Evolutionary conservation across 2,797 vertebrate genomes (phyloP).

Genomic region (Sebastiscus tertius): DNA sequence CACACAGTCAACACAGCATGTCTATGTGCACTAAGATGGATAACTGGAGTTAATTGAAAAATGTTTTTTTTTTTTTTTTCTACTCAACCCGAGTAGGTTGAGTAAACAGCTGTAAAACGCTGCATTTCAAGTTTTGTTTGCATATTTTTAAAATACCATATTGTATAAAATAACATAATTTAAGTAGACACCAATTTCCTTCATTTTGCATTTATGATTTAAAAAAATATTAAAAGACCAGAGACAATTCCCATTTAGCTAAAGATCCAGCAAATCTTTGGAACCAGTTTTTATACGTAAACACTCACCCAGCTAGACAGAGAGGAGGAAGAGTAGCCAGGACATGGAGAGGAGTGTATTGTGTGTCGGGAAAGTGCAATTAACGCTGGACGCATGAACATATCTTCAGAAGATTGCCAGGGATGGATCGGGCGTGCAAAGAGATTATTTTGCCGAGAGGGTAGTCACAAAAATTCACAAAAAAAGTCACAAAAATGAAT

Average conservation of each 20-base stretch:
- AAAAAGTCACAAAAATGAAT: too few species aligned
- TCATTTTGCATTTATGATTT: not conserved
- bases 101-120: not conserved
- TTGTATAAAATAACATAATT: not conserved
- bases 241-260: not conserved
- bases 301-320: accelerated
- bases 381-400: not conserved
- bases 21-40: not conserved
- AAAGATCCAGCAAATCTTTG: not conserved
- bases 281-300: not conserved
- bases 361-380: not conserved
- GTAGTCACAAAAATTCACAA: too few species aligned
- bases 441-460: too few species aligned
- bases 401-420: not conserved
- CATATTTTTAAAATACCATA: not conserved
- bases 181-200: not conserved
- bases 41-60: accelerated
- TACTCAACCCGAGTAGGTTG: too few species aligned
- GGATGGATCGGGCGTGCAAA: too few species aligned
- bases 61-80: not conserved
- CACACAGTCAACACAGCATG: not conserved
- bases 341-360: not conserved
- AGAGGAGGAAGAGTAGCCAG: not conserved
- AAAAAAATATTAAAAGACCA: not conserved
- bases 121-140: not conserved